phyloP scores from a whole-genome alignment of 2,888 invertebrate species.

The Cerastoderma edule region DNA sequence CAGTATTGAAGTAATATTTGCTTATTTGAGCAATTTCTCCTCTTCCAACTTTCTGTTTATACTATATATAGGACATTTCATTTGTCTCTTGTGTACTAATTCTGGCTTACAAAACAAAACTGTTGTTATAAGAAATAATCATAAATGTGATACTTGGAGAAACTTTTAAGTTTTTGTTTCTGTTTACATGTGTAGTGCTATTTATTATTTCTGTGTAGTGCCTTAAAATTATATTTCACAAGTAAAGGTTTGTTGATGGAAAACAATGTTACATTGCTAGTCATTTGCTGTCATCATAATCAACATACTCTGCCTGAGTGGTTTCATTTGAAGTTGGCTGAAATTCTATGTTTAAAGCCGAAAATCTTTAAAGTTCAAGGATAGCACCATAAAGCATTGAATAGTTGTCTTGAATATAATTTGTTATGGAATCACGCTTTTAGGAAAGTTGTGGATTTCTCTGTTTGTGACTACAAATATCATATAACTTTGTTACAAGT shows the following conservation, averaged over 20 bases:
- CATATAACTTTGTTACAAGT: too few relatives aligned
- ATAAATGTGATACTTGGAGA: neutral
- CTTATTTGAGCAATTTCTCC: neutral
- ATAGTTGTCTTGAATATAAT: neutral
- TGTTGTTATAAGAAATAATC: neutral
- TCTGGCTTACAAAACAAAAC: neutral
- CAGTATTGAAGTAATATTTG: neutral
- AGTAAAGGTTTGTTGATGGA: too few relatives aligned
- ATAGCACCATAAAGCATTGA: neutral
- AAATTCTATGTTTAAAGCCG: neutral
- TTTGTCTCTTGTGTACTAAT: too few relatives aligned
- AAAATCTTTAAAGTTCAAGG: neutral
- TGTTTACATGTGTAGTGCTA: conserved; percentile 7
- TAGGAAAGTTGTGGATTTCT: too few relatives aligned
- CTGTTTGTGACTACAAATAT: too few relatives aligned
- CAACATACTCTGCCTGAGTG: neutral
- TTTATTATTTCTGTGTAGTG: conserved; percentile 13
- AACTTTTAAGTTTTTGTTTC: neutral
- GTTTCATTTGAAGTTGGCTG: neutral
- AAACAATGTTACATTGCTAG: neutral
- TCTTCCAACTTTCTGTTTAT: neutral
- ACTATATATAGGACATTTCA: neutral
- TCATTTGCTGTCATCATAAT: neutral
- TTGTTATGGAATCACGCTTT: too few relatives aligned
- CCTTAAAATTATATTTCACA: too few relatives aligned